phyloP scores from a whole-genome alignment of 2,113 vertebrate genomes.

The Ictidomys tridecemlineatus region DNA sequence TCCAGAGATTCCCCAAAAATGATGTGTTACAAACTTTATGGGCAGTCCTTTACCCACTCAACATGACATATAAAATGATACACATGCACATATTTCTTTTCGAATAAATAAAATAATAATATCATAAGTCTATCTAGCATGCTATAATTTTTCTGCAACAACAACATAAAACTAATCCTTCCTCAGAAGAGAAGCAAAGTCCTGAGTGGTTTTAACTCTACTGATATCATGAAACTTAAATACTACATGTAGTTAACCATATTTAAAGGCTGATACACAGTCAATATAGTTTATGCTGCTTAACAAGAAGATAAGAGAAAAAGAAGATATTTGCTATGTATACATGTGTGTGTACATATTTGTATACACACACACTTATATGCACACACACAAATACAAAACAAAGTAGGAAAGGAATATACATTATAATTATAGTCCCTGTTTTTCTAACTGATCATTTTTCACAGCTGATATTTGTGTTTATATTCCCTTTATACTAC shows the following conservation, averaged over 20 bases:
- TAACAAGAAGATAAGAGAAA: background rate
- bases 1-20: background rate
- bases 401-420: background rate
- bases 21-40: background rate
- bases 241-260: background rate
- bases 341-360: too few relatives aligned
- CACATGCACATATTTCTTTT: background rate
- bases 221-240: background rate
- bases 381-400: background rate
- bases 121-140: background rate
- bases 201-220: background rate
- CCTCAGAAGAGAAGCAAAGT: background rate
- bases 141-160: background rate
- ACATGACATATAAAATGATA: background rate
- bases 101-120: background rate
- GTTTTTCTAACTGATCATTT: rapidly evolving
- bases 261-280: background rate
- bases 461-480: background rate
- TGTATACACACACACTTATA: too few relatives aligned
- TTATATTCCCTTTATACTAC: background rate
- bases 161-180: background rate
- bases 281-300: background rate
- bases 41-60: background rate
- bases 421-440: background rate
- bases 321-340: background rate